phyloP scores from a whole-genome alignment of 2,797 vertebrate species.

The Oreochromis mossambicus region DNA sequence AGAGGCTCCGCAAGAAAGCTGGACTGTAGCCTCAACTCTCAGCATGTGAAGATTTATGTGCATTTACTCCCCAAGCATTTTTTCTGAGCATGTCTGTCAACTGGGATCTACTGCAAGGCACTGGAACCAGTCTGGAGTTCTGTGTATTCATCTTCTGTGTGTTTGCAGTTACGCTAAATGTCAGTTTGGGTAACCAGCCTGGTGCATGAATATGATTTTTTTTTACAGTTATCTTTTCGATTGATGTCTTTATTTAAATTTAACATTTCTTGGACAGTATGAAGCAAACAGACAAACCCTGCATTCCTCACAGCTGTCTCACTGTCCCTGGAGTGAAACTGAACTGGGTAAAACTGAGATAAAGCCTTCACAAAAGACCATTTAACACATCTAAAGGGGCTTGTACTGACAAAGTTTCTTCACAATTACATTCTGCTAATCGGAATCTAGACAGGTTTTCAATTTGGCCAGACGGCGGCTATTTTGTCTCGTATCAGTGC shows the following conservation, averaged over 20 bases:
- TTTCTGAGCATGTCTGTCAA: slow-evolving; percentile 7
- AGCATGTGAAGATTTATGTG: slow-evolving; percentile 31
- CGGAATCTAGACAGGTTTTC: neutral
- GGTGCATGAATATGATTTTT: neutral
- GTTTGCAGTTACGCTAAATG: neutral
- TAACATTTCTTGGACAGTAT: neutral
- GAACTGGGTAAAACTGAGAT: neutral
- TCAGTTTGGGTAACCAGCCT: neutral
- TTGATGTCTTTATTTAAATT: slow-evolving; percentile 27
- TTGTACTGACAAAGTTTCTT: neutral
- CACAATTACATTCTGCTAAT: neutral
- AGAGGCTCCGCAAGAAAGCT: slow-evolving; percentile 16
- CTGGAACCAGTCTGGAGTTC: neutral
- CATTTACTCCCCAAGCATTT: slow-evolving; percentile 11
- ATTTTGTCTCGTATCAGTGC: neutral
- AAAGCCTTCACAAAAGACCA: neutral
- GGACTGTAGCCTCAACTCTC: slow-evolving; percentile 32
- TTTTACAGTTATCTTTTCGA: neutral
- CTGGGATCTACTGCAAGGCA: neutral
- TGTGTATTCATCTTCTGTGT: neutral
- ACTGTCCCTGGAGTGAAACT: neutral
- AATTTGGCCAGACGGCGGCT: neutral
- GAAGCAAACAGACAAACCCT: neutral
- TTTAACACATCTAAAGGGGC: neutral
- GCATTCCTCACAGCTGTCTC: neutral